Percentiles rank a stretch among this genome's conserved stretches.
phyloP scores from a whole-genome alignment of 2,888 invertebrate species.

The Epirrita christyi region DNA sequence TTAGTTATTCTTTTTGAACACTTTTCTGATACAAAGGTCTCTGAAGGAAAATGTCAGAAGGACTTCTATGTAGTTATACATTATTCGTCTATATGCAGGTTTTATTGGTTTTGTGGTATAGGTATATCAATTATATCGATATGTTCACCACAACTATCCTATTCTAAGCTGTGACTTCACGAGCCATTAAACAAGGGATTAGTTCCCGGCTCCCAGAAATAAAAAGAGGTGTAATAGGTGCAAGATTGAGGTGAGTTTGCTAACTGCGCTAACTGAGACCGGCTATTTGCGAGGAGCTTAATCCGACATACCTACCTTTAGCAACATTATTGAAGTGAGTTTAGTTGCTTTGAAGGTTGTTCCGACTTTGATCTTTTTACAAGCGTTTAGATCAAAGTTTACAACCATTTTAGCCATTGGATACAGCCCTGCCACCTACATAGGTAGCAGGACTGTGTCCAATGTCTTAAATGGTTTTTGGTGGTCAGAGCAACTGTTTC shows the following conservation, averaged over 20 bases:
- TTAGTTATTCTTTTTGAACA: too few relatives aligned
- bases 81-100: too few relatives aligned
- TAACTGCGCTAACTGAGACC: constrained; percentile 39
- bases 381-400: not conserved
- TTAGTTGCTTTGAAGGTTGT: constrained; percentile 19
- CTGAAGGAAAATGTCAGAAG: too few relatives aligned
- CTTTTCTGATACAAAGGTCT: too few relatives aligned
- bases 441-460: too few relatives aligned
- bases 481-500: too few relatives aligned
- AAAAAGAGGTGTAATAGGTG: constrained; percentile 53
- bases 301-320: constrained; percentile 10
- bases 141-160: constrained; percentile 11
- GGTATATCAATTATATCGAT: too few relatives aligned
- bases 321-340: constrained; percentile 14
- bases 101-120: too few relatives aligned
- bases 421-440: too few relatives aligned
- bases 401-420: too few relatives aligned
- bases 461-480: too few relatives aligned
- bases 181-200: constrained; percentile 63
- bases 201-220: constrained; percentile 50
- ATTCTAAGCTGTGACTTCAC: constrained; percentile 43
- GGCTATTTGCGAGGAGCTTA: constrained; percentile 38
- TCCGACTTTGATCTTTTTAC: constrained; percentile 16
- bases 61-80: too few relatives aligned
- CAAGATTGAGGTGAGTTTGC: constrained; percentile 42